phyloP scores from a whole-genome alignment of 2,888 invertebrate species.

The Eupithecia exiguata region DNA sequence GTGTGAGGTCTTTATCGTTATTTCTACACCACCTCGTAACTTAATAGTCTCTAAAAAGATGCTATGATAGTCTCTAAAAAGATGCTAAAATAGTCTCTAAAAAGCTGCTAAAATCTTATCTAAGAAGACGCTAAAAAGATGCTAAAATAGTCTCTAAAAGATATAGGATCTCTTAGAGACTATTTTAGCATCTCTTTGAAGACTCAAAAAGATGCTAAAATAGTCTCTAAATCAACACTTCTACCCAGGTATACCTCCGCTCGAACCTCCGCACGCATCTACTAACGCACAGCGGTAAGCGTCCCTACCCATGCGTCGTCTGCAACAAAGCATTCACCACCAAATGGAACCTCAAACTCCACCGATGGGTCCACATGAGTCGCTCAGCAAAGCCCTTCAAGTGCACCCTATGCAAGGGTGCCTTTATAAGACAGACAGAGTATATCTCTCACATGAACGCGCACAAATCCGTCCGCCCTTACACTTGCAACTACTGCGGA shows the following conservation, averaged over 20 bases:
- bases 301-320: slow-evolving; percentile 91
- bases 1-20: too few species aligned
- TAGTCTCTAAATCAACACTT: background rate
- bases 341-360: slow-evolving; percentile 95
- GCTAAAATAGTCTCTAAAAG: background rate
- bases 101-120: too few species aligned
- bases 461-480: slow-evolving; percentile 92
- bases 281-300: slow-evolving; percentile 89
- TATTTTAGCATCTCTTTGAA: too few species aligned
- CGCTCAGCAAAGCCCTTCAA: slow-evolving; percentile 93
- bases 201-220: background rate
- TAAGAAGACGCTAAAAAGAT: too few species aligned
- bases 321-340: slow-evolving; percentile 94
- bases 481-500: slow-evolving; percentile 95
- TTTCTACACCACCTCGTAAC: too few species aligned
- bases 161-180: too few species aligned
- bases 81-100: too few species aligned
- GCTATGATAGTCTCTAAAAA: too few species aligned
- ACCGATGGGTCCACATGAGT: slow-evolving; percentile 94
- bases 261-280: slow-evolving; percentile 92
- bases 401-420: slow-evolving; percentile 92
- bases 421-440: slow-evolving; percentile 92
- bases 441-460: slow-evolving; percentile 93
- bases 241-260: slow-evolving; percentile 87
- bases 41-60: too few species aligned